Conservation (phyloP, 2,797 vertebrate species). For the Rhynchonycteris naso region DNA sequence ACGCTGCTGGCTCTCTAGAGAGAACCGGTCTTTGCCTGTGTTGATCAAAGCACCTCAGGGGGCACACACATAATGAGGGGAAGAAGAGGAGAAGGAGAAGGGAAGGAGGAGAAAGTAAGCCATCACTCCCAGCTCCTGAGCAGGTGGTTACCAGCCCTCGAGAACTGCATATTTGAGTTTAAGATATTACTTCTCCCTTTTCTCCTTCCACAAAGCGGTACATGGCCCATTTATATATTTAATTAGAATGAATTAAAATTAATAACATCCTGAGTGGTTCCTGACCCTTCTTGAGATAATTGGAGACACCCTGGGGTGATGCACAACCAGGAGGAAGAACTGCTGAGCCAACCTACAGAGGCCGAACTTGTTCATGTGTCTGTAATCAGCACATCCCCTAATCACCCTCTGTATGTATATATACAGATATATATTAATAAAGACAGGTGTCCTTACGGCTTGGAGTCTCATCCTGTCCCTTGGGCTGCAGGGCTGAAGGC, state of each 20-base stretch:
- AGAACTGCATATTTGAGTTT: conserved; percentile 14
- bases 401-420: neutral
- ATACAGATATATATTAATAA: neutral
- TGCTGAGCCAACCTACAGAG: conserved; percentile 66
- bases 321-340: conserved; percentile 57
- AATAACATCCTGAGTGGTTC: conserved; percentile 78
- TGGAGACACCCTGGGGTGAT: conserved; percentile 77
- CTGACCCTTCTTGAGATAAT: conserved; percentile 80
- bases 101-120: neutral
- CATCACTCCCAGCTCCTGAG: neutral
- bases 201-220: conserved; percentile 63
- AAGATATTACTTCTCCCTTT: conserved; percentile 1
- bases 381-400: conserved; percentile 55
- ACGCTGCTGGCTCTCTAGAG: neutral
- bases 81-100: neutral
- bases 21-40: rapidly evolving
- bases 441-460: conserved; percentile 34
- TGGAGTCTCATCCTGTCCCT: neutral
- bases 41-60: neutral
- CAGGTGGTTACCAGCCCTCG: neutral
- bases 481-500: neutral
- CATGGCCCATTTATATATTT: conserved; percentile 77
- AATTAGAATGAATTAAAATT: conserved; percentile 80
- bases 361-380: conserved; percentile 11
- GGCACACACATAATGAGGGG: neutral